Evolutionary conservation across 1,140 invertebrate genomes (phyloP), one percentile per base, ranked within the genome.

Genomic region (Sogatella furcifera): DNA sequence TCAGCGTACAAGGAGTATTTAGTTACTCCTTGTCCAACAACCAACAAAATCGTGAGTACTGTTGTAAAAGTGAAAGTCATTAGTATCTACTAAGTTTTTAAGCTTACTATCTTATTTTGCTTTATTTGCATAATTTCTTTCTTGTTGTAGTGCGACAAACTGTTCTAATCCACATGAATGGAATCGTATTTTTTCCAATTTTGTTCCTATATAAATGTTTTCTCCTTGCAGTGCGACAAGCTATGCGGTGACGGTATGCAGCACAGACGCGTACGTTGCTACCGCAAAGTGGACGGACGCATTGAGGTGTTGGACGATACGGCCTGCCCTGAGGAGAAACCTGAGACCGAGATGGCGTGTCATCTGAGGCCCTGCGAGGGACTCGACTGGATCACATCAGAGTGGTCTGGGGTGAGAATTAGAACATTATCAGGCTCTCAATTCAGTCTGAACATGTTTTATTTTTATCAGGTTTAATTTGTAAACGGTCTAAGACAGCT

Each of bases 351-450:
- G 64, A 80, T 84, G 68, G 55, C 74, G 42, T 96, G 94, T 71
- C 80, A 85, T 61, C 64, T 89, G 31, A 79, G 86, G 46, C 90
- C 92, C 6, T 97, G 94, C 69, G 89, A 90, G 56, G 93, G 93
- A 11, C 83, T 95, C 14, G 93, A 96, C 71, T 97, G 94, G 91
- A 80, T 95, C 31, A 78, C 83, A 0, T 86, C 89, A 6, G 83
- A 88, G 22, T 97, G 94, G 94, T 84, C 83, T 67, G 90, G 91
- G 59, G 92, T 95, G 78, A 86, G 84, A 76, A 57, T n/a, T 31
- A 4, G 5, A 31, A 31, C 31, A 31, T 31, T 31, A n/a, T 31
- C 31, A 54, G 19, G 3, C 28, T 19, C 14, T n/a, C n/a, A 54
- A 54, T 54, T 3, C 5, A 5, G 6, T 54, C 19, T 19, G 5